These are phyloP conservation scores for Montipora foliosa DNA, from an alignment of 64 coral and sea anemone genomes.

Conservation along the genomic window DNA sequence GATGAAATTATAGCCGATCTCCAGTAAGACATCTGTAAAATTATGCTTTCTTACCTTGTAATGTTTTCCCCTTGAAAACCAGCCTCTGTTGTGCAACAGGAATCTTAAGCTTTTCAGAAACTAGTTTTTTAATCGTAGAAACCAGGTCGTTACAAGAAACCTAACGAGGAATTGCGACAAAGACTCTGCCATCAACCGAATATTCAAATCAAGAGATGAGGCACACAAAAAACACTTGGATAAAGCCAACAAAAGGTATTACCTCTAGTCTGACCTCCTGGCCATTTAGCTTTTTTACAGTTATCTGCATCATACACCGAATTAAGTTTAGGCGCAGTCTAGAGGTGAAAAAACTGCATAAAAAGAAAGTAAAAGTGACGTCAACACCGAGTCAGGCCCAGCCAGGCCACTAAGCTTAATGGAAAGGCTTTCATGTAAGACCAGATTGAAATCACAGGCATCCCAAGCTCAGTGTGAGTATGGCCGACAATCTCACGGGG, in stretches of 20 bases:
- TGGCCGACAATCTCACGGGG: no score
- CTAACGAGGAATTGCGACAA: neutral
- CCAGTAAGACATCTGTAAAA: no score
- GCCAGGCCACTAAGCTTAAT: no score
- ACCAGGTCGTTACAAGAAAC: constrained; percentile 59
- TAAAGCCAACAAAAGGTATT: neutral
- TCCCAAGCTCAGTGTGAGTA: no score
- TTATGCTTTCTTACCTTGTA: constrained; percentile 27
- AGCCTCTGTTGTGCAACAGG: constrained; percentile 62
- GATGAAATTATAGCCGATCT: no score
- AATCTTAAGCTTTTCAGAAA: constrained; percentile 30
- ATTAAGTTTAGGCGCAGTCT: no score
- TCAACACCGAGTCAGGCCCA: no score
- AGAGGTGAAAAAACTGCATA: no score
- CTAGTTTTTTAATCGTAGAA: constrained; percentile 48
- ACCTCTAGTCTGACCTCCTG: constrained; percentile 41
- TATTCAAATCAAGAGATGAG: neutral
- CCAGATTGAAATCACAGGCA: no score
- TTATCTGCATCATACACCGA: constrained; percentile 23
- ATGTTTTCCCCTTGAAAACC: constrained; percentile 72
- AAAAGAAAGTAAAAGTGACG: no score
- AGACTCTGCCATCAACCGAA: neutral
- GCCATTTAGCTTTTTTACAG: constrained; percentile 43
- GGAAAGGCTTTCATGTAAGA: no score
- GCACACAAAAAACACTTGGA: neutral